These are phyloP conservation scores for Nephrotoma appendiculata DNA, from an alignment of 2,888 invertebrate genomes.

Conservation along the genomic window DNA sequence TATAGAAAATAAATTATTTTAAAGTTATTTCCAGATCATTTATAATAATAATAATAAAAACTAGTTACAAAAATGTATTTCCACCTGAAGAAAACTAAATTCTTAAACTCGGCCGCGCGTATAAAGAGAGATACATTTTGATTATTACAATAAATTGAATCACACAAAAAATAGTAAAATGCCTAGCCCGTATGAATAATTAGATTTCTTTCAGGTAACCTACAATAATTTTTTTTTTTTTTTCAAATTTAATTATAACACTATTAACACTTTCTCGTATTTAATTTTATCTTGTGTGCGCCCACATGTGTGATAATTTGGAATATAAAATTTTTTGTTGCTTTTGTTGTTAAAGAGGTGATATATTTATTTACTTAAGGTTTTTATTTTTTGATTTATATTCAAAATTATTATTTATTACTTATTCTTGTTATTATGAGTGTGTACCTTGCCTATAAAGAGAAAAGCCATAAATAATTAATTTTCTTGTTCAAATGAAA, in stretches of 20 bases:
- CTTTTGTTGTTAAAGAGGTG: neutral
- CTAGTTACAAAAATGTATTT: neutral
- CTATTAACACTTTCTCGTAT: neutral
- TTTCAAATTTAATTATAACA: neutral
- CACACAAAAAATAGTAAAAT: neutral
- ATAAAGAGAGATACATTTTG: neutral
- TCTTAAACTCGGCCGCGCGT: neutral
- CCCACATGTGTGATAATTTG: neutral
- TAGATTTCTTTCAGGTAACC: neutral
- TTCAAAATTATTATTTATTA: neutral
- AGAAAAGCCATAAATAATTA: neutral
- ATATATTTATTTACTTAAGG: neutral
- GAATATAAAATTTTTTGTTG: neutral
- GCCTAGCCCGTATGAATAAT: neutral
- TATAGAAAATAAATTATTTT: neutral
- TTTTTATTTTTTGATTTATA: neutral
- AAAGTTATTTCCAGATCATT: neutral
- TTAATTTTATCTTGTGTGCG: neutral
- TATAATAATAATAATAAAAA: neutral
- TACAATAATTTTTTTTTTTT: neutral
- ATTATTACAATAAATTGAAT: neutral
- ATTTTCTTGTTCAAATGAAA: neutral
- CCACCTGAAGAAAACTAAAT: neutral
- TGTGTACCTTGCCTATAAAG: neutral
- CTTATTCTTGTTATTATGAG: neutral